Conservation (phyloP, 2,797 vertebrate species). For the Selene dorsalis region DNA sequence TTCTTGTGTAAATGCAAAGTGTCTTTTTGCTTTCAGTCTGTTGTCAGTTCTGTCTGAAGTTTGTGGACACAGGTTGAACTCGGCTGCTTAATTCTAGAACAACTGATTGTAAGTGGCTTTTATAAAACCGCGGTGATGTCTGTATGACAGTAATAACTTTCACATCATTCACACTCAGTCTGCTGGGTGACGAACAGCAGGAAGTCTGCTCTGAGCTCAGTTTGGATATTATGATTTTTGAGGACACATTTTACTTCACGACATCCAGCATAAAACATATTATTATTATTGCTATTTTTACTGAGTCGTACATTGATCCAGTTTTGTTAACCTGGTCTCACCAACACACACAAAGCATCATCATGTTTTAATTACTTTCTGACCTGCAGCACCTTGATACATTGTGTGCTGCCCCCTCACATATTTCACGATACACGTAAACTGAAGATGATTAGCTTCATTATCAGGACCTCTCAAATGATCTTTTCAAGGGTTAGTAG, state of each 20-base stretch:
- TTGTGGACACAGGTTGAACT: neutral
- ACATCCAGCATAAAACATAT: neutral
- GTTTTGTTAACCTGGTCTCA: neutral
- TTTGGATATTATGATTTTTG: neutral
- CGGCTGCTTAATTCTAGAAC: neutral
- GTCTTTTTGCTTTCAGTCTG: conserved; percentile 6
- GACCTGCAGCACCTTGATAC: neutral
- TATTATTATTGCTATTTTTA: neutral
- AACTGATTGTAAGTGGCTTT: neutral
- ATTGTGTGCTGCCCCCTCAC: neutral
- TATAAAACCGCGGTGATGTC: neutral
- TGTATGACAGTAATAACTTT: neutral
- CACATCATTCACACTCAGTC: neutral
- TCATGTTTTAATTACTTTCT: neutral
- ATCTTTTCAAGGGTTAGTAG: too few relatives aligned
- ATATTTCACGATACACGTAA: too few relatives aligned
- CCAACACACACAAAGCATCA: neutral
- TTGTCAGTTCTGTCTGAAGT: neutral
- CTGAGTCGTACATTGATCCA: neutral
- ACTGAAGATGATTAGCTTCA: too few relatives aligned
- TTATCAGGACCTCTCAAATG: too few relatives aligned
- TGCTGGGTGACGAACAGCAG: neutral
- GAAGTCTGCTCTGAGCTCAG: neutral
- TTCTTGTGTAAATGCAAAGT: conserved; percentile 33
- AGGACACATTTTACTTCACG: neutral